phyloP scores from a whole-genome alignment of 2,113 vertebrate genomes.

The Erythrocercus mccallii region DNA sequence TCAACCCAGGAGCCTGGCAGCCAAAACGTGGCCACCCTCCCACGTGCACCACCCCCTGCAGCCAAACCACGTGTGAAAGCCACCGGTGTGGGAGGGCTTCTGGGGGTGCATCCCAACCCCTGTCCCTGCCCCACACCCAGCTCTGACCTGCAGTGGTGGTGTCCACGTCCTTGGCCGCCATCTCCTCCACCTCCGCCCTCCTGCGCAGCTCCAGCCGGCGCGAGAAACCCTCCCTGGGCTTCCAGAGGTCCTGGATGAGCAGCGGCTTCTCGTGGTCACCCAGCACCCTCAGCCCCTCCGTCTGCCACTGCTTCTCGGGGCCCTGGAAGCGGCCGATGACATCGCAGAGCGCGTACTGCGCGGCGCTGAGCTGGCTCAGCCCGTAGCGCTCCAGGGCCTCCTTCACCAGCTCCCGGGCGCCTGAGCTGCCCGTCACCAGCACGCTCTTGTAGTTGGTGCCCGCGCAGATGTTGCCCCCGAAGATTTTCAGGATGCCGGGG shows the following conservation, averaged over 20 bases:
- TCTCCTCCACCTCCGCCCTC: slow-evolving; percentile 86
- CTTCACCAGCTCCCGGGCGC: slow-evolving; percentile 87
- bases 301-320: slow-evolving; percentile 78
- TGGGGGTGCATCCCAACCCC: neutral
- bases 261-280: slow-evolving; percentile 91
- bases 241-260: slow-evolving; percentile 93
- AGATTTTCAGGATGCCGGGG: slow-evolving; percentile 92
- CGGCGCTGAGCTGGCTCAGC: slow-evolving; percentile 78
- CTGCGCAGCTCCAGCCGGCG: slow-evolving; percentile 88
- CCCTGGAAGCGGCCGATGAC: slow-evolving; percentile 86
- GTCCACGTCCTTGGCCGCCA: slow-evolving; percentile 88
- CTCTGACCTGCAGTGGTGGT: slow-evolving; percentile 90
- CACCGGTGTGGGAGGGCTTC: neutral
- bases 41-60: accelerated
- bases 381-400: slow-evolving; percentile 93
- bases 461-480: slow-evolving; percentile 86
- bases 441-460: slow-evolving; percentile 97
- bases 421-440: slow-evolving; percentile 87
- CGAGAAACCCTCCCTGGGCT: slow-evolving; percentile 89
- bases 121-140: neutral
- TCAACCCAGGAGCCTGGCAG: neutral
- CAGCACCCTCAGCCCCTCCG: slow-evolving; percentile 83
- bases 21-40: neutral
- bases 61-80: accelerated
- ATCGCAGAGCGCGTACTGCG: slow-evolving; percentile 86